Evolutionary conservation across 2,797 vertebrate genomes (phyloP).

Genomic region (Aplochiton taeniatus): DNA sequence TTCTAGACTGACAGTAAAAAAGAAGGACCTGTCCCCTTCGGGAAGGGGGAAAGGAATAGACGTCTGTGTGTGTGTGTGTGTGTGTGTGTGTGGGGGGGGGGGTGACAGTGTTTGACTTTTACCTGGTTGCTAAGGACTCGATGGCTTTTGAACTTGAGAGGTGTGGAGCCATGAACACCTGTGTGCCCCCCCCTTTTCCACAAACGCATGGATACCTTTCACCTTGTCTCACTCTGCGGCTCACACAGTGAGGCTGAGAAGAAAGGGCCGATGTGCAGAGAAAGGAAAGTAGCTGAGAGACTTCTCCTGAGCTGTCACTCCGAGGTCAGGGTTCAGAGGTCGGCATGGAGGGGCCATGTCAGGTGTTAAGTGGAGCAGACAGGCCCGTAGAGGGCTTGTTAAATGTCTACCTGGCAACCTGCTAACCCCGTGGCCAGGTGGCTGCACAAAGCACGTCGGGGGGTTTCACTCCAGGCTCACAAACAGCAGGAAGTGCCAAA

Average conservation of each 20-base stretch:
- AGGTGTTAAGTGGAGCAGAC: constrained; percentile 83
- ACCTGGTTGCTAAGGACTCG: constrained; percentile 69
- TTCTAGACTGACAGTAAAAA: constrained; percentile 44
- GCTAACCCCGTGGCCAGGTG: constrained; percentile 76
- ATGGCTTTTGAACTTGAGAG: constrained; percentile 81
- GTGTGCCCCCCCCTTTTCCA: constrained; percentile 33
- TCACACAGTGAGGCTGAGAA: constrained; percentile 63
- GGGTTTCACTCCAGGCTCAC: constrained; percentile 48
- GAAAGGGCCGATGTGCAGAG: constrained; percentile 56
- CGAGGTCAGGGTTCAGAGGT: constrained; percentile 73
- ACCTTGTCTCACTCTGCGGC: constrained; percentile 65
- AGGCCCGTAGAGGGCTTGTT: constrained; percentile 64
- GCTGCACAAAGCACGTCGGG: constrained; percentile 59
- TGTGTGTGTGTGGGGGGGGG: not conserved
- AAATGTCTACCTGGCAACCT: constrained; percentile 67
- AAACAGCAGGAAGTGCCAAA: constrained; percentile 55
- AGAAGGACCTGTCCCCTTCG: constrained; percentile 47
- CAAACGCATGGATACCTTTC: constrained; percentile 69
- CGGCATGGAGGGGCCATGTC: constrained; percentile 70
- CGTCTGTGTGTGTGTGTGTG: too few species aligned
- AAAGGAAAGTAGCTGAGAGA: constrained; percentile 70
- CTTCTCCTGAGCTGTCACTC: constrained; percentile 67
- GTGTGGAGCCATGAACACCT: constrained; percentile 79
- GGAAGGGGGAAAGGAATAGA: constrained; percentile 36
- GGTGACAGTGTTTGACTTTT: constrained; percentile 70